phyloP scores from a whole-genome alignment of 2,797 vertebrate genomes.

The Cyprinella venusta region DNA sequence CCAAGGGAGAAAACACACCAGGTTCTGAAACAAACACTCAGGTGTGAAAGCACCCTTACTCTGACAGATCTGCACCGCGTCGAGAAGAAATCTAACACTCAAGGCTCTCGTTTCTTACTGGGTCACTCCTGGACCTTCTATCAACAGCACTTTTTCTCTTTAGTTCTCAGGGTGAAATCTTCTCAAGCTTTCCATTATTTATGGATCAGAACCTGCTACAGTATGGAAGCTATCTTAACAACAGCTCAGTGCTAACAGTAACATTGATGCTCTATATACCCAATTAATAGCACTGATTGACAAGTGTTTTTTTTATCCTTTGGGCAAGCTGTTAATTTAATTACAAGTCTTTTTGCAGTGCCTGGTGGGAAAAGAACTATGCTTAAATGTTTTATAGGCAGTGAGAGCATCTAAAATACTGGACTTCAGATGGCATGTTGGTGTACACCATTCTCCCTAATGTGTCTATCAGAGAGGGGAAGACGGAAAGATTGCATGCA shows the following conservation, averaged over 20 bases:
- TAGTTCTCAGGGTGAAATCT: slow-evolving; percentile 49
- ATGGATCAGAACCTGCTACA: slow-evolving; percentile 1
- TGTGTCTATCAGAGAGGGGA: slow-evolving; percentile 36
- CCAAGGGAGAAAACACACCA: too few species aligned
- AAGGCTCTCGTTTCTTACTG: background rate
- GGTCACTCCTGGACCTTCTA: background rate
- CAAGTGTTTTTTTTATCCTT: slow-evolving; percentile 19
- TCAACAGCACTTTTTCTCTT: slow-evolving; percentile 39
- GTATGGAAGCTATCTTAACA: background rate
- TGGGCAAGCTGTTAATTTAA: slow-evolving; percentile 42
- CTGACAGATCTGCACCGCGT: slow-evolving; percentile 10
- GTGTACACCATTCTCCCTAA: slow-evolving; percentile 41
- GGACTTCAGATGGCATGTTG: slow-evolving; percentile 53
- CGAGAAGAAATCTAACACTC: background rate
- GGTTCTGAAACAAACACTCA: too few species aligned
- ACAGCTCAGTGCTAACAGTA: background rate
- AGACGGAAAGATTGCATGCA: slow-evolving; percentile 51
- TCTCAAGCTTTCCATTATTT: slow-evolving; percentile 28
- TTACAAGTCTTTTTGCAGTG: slow-evolving; percentile 41
- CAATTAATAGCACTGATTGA: slow-evolving; percentile 40
- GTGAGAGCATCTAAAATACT: slow-evolving; percentile 44
- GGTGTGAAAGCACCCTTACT: background rate
- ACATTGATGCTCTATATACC: slow-evolving; percentile 10
- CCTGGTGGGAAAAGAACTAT: slow-evolving; percentile 33
- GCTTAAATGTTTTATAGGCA: slow-evolving; percentile 53